Conservation (phyloP, 1,140 invertebrate genomes). For the honey bee (Apis mellifera) region Amel_HAv3.1 CM009936.2:15608501-15609000, state of each 20-base stretch:
- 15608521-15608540: conserved; percentile 19
- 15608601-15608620: conserved; percentile 40
- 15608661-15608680: conserved; percentile 78
- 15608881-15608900: conserved; percentile 76
- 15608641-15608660: conserved; percentile 75
- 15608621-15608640: conserved; percentile 65
- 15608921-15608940: conserved; percentile 68
- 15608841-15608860: conserved; percentile 77
- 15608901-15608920: conserved; percentile 76
- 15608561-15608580: not conserved
- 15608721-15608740: conserved; percentile 62
- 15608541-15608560: conserved; percentile 23
- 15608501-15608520: conserved; percentile 29
- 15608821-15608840: conserved; percentile 76
- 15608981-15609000: conserved; percentile 66
- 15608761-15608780: conserved; percentile 63
- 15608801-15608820: conserved; percentile 80
- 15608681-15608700: conserved; percentile 75
- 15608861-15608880: conserved; percentile 73
- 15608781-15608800: conserved; percentile 75
- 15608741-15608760: conserved; percentile 66
- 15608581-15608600: not conserved
- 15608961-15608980: conserved; percentile 68
- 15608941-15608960: conserved; percentile 56
- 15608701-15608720: conserved; percentile 63